phyloP scores from a whole-genome alignment of 2,797 vertebrate genomes.

The Orestias chungarensis region DNA sequence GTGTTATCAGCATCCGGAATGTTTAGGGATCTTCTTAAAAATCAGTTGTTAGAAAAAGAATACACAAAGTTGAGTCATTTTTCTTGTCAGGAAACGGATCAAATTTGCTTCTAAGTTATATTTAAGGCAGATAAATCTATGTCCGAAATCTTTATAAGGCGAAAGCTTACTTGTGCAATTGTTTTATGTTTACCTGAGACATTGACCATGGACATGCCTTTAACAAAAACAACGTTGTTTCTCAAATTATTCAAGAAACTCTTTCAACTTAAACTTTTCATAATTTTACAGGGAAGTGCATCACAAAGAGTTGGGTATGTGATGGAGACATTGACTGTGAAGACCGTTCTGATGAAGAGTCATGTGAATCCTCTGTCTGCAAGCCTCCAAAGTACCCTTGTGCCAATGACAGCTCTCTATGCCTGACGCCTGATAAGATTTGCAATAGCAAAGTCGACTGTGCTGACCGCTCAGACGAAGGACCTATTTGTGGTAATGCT shows the following conservation, averaged over 20 bases:
- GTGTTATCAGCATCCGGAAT: not conserved
- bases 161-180: too few species aligned
- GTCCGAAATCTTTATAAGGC: not conserved
- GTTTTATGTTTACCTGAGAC: not conserved
- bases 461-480: conserved; percentile 95
- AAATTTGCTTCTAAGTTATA: not conserved
- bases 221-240: not conserved
- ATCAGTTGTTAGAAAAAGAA: not conserved
- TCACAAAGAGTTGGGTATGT: conserved; percentile 98
- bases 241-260: not conserved
- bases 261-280: not conserved
- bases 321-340: conserved; percentile 98
- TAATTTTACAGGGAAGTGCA: conserved; percentile 90
- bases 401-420: conserved; percentile 91
- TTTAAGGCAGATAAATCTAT: not conserved
- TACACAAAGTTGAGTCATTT: conserved; percentile 4
- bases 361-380: conserved; percentile 90
- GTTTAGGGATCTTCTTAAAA: not conserved
- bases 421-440: conserved; percentile 94
- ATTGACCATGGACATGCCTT: not conserved
- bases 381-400: conserved; percentile 96
- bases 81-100: not conserved
- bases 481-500: conserved; percentile 90
- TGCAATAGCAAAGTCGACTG: conserved; percentile 95
- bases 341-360: conserved; percentile 95